A percentile compares a stretch with the other conserved stretches of the same genome.
These are phyloP conservation scores for Ptilodon capucinus DNA, from an alignment of 2,888 invertebrate genomes.

Conservation along the genomic window DNA sequence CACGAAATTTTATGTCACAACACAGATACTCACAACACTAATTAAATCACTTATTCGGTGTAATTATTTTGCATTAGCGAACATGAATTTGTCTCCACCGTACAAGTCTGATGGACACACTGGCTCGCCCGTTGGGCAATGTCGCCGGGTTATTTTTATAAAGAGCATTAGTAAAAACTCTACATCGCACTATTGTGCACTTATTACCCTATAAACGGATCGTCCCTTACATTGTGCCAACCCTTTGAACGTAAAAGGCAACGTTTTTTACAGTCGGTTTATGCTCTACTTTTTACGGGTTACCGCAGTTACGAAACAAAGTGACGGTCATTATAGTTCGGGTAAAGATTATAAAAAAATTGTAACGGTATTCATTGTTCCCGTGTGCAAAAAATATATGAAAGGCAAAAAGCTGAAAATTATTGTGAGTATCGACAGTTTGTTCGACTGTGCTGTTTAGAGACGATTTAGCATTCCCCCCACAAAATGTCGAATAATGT, in stretches of 20 bases:
- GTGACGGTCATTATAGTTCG: constrained; percentile 49
- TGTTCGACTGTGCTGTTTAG: too few species aligned
- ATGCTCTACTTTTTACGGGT: constrained; percentile 72
- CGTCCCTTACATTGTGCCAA: constrained; percentile 57
- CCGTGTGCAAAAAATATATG: background rate
- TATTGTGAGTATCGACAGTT: background rate
- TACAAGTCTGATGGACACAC: constrained; percentile 63
- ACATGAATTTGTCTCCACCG: constrained; percentile 49
- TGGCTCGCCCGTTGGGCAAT: constrained; percentile 56
- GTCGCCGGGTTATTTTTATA: constrained; percentile 61
- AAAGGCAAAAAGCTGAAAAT: background rate
- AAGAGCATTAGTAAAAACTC: constrained; percentile 61
- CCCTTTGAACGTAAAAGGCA: constrained; percentile 60
- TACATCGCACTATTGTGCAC: constrained; percentile 68
- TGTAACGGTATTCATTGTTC: constrained; percentile 24
- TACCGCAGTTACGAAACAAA: constrained; percentile 74
- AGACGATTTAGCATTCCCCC: too few species aligned
- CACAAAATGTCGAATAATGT: background rate
- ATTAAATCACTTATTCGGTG: constrained; percentile 13
- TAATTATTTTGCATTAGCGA: constrained; percentile 28
- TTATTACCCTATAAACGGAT: constrained; percentile 69
- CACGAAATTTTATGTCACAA: constrained; percentile 3
- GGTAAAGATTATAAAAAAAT: constrained; percentile 40
- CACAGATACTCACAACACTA: constrained; percentile 1
- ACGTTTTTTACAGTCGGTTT: constrained; percentile 58